Conservation (phyloP, 1,140 invertebrate species). For the Calycopis cecrops region DNA sequence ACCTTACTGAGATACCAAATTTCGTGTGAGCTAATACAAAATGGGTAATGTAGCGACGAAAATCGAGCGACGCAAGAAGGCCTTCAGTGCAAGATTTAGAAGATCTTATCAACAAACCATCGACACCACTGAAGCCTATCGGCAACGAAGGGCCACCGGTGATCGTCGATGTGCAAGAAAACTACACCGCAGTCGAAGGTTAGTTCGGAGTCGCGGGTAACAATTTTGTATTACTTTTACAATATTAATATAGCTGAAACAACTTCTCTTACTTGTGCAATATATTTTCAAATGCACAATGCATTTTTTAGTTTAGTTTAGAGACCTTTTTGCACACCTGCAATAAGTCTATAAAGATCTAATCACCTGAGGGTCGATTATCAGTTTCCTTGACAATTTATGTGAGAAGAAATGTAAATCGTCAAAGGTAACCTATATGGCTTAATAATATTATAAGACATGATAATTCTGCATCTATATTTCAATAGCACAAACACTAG, state of each 20-base stretch:
- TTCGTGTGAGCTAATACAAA: slow-evolving; percentile 21
- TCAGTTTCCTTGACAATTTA: too few relatives aligned
- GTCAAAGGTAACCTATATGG: too few relatives aligned
- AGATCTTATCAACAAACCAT: slow-evolving; percentile 92
- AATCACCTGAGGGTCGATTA: too few relatives aligned
- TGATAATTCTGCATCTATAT: too few relatives aligned
- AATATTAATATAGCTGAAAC: not conserved
- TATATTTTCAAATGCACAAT: too few relatives aligned
- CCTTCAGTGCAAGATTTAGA: slow-evolving; percentile 92
- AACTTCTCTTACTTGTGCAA: not conserved
- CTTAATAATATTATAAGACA: too few relatives aligned
- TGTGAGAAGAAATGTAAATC: too few relatives aligned
- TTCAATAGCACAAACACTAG: too few relatives aligned
- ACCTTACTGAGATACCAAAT: slow-evolving; percentile 21
- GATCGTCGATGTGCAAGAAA: slow-evolving; percentile 93
- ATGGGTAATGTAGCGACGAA: slow-evolving; percentile 81
- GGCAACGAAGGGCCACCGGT: slow-evolving; percentile 87
- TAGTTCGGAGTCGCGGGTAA: slow-evolving; percentile 2
- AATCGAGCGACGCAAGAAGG: slow-evolving; percentile 88
- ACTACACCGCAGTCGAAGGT: slow-evolving; percentile 95
- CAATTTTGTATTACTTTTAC: not conserved
- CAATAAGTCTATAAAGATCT: too few relatives aligned
- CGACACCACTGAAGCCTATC: slow-evolving; percentile 87
- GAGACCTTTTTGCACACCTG: too few relatives aligned
- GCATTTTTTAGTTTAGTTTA: too few relatives aligned